Evolutionary conservation across 2,888 invertebrate genomes (phyloP), one percentile per base, ranked within the genome.

Genomic region (Spialia ferax): DNA sequence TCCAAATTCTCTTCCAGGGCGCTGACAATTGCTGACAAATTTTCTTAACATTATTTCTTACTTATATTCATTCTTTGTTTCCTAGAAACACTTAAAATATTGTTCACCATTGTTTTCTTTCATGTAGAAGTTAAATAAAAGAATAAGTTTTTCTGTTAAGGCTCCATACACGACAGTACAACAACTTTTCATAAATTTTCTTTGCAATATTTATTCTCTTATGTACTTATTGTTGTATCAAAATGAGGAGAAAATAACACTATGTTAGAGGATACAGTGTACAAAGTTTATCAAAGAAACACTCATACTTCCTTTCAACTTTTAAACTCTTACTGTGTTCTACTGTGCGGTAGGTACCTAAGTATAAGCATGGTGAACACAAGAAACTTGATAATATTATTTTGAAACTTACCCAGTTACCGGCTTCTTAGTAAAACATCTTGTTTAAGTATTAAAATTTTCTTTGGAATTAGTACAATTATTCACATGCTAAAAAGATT

Each of bases 221-320:
- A n/a, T n/a, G n/a, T n/a, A n/a, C n/a, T 38, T 38, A n/a, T 38
- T 38, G 38, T 38, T 38, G n/a, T 38, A n/a, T 38, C 38, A 38
- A 38, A n/a, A 38, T 38, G 38, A 38, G 6, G n/a, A 38, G 0
- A 38, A 11, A 38, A 38, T 38, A 38, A 3, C 5, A 15, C 6
- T n/a, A n/a, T 38, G n/a, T 15, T 38, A n/a, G n/a, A 38, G 7
- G 38, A 38, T 5, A 38, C 38, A 38, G n/a, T 38, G 38, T n/a
- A n/a, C n/a, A n/a, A 38, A 38, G 38, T 38, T 38, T 38, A 38
- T n/a, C 15, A 38, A 32, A n/a, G 38, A 4, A 38, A 38, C 38
- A 38, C 38, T 38, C 15, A n/a, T 38, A 38, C n/a, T 38, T 38
- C 38, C 38, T n/a, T n/a, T n/a, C n/a, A 15, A 15, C 38, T 38